These are phyloP conservation scores for Meta bourneti DNA, from an alignment of 2,888 invertebrate species.

Conservation along the genomic window DNA sequence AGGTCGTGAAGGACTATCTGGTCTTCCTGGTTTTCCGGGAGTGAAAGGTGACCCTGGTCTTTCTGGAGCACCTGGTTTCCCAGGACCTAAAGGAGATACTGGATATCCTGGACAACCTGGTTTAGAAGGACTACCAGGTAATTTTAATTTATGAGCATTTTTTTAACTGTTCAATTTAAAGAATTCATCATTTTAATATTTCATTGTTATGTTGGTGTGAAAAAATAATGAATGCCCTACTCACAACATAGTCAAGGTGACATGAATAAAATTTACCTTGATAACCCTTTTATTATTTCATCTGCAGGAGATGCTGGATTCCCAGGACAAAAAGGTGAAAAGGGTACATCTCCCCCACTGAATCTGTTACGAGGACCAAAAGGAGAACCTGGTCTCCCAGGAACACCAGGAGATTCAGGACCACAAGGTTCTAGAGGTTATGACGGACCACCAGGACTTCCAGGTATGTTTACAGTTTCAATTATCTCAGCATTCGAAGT, in stretches of 20 bases:
- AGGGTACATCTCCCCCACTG: constrained; percentile 68
- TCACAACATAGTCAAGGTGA: background rate
- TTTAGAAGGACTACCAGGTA: constrained; percentile 79
- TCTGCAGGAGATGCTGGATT: constrained; percentile 58
- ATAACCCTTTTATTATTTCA: background rate
- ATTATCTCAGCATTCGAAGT: background rate
- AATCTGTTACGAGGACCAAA: constrained; percentile 70
- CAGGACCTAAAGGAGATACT: constrained; percentile 80
- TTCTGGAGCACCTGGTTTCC: constrained; percentile 82
- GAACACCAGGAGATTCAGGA: constrained; percentile 73
- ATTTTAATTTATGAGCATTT: background rate
- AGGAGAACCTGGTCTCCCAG: constrained; percentile 77
- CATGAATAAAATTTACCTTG: background rate
- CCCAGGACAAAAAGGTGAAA: constrained; percentile 69
- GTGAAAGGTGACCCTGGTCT: constrained; percentile 53
- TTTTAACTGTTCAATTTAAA: background rate
- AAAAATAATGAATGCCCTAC: background rate
- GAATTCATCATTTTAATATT: background rate
- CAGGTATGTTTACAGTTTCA: constrained; percentile 68
- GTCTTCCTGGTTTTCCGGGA: constrained; percentile 80
- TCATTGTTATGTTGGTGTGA: background rate
- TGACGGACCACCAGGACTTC: constrained; percentile 76
- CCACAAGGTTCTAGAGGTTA: constrained; percentile 78
- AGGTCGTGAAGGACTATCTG: constrained; percentile 82
- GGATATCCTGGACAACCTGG: constrained; percentile 83